Conservation (phyloP, 2,113 vertebrate species). For the Urocitellus parryii region DNA sequence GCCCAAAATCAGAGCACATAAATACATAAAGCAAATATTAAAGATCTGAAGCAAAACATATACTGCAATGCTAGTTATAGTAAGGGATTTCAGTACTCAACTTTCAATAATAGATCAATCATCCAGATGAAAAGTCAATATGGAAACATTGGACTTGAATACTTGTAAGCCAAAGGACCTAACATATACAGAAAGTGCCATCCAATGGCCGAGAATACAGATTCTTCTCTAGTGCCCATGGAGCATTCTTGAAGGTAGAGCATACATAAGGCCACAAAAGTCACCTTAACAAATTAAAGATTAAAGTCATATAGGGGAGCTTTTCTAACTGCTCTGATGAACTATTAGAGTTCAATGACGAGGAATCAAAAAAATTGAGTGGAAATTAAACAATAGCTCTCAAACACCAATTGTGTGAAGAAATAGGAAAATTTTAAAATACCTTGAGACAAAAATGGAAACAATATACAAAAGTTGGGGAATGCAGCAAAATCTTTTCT, state of each 20-base stretch:
- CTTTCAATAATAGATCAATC: neutral
- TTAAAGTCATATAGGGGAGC: neutral
- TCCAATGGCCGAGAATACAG: neutral
- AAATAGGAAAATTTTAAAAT: neutral
- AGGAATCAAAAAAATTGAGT: neutral
- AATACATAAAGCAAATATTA: neutral
- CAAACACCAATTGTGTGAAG: neutral
- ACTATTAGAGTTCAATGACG: neutral
- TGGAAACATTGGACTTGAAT: neutral
- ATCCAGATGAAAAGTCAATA: neutral
- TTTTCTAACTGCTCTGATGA: neutral
- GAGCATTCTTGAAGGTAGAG: neutral
- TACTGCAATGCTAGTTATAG: neutral
- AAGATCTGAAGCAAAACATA: neutral
- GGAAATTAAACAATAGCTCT: neutral
- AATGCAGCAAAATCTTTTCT: neutral
- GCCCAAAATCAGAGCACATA: neutral
- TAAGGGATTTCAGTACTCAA: neutral
- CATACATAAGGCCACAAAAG: neutral
- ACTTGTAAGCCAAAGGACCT: neutral
- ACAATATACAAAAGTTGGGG: neutral
- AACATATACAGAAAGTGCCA: neutral
- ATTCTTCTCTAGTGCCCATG: neutral
- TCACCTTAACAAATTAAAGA: neutral
- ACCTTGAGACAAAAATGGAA: neutral